Evolutionary conservation across 2,797 vertebrate genomes (phyloP).

Genomic region (Pseudomugil tenellus): DNA sequence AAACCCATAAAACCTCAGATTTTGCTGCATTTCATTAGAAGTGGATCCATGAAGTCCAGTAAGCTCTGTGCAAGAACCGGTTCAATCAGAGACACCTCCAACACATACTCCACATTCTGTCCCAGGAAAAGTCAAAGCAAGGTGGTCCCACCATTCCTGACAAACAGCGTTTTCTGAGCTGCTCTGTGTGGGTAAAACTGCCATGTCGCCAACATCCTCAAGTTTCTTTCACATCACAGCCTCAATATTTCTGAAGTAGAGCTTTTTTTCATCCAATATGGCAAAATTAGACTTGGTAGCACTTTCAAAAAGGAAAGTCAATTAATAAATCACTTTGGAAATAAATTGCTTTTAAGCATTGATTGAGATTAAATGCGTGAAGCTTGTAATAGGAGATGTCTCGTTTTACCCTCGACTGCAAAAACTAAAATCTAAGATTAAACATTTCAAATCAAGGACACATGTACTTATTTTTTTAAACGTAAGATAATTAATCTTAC

Average conservation of each 20-base stretch:
- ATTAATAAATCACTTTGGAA: no score
- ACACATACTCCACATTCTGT: neutral
- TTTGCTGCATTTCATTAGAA: neutral
- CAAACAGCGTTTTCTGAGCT: neutral
- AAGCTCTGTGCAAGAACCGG: neutral
- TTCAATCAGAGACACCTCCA: neutral
- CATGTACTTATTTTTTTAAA: no score
- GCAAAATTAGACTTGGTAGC: neutral
- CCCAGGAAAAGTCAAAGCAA: neutral
- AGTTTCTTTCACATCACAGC: neutral
- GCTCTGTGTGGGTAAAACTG: neutral
- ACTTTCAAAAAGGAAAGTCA: neutral
- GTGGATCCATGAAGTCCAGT: neutral
- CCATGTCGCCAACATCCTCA: neutral
- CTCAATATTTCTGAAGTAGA: neutral
- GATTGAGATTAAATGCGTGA: neutral
- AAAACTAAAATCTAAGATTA: no score
- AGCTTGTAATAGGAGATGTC: neutral
- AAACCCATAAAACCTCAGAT: neutral
- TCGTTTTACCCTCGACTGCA: neutral
- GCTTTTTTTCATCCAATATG: neutral
- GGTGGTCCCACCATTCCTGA: neutral
- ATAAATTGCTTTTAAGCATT: neutral
- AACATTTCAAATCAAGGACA: no score
- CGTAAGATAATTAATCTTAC: no score